Conservation (phyloP, 2,113 vertebrate genomes). For the Loxodonta africana region DNA sequence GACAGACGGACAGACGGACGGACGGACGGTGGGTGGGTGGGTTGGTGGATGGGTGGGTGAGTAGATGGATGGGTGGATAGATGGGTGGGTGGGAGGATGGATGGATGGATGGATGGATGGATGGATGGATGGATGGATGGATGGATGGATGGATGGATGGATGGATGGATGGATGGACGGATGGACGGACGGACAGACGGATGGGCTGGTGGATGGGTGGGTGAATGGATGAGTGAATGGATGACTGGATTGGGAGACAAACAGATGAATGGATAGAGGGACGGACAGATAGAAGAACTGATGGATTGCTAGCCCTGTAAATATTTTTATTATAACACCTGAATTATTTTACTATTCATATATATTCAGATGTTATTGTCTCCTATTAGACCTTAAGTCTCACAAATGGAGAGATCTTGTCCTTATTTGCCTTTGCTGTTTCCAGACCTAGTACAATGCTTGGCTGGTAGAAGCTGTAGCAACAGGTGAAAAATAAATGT, state of each 20-base stretch:
- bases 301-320: not conserved
- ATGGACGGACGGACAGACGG: not conserved
- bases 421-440: not conserved
- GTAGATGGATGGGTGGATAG: not conserved
- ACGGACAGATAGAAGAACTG: not conserved
- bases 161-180: rapidly evolving
- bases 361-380: not conserved
- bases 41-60: rapidly evolving
- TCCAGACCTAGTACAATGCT: not conserved
- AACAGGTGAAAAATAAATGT: not conserved
- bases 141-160: not conserved
- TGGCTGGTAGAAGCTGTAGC: not conserved
- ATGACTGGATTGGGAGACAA: not conserved
- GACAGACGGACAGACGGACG: not conserved
- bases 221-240: not conserved
- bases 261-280: not conserved
- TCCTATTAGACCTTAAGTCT: not conserved
- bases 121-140: not conserved
- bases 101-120: no score
- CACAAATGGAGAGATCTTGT: not conserved
- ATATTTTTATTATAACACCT: not conserved
- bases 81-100: not conserved
- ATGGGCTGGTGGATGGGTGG: not conserved
- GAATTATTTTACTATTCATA: not conserved
- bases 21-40: not conserved